Evolutionary conservation across 2,113 vertebrate genomes (phyloP), one percentile per base, ranked within the genome.

Genomic region (Chunga burmeisteri): DNA sequence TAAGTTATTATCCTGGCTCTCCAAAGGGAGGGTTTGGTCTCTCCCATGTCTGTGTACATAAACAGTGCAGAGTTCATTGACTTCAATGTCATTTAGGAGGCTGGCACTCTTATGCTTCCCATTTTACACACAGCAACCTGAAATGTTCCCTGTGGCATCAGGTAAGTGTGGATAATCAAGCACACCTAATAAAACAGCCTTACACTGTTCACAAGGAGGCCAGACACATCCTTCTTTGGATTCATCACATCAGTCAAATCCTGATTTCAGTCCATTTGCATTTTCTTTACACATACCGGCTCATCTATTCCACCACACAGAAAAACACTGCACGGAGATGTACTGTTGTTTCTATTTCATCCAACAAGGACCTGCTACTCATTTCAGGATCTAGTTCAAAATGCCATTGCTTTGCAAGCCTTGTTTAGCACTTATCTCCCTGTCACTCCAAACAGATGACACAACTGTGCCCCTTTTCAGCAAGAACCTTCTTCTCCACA

Each of bases 91-190:
- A 44, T 14, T 52, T 4, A 72, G 26, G 16, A 42, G 22, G 55
- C 59, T 47, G 26, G 70, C 0, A 0, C 21, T 79, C 34, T 36
- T 59, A 30, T 0, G 1, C 62, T 87, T 79, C 40, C n/a, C 21
- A 42, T 78, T 82, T 78, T 66, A 81, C 32, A 83, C 42, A 32
- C 2, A 73, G 50, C 19, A 75, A 63, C 32, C 29, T 46, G 55
- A 81, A 73, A 62, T 71, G 68, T 78, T 85, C 44, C 52, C 47
- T 59, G 17, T 66, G 34, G 47, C 6, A 55, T 11, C 34, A 92
- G 16, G 26, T 79, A 52, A 71, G 73, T 9, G 7, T 62, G 42
- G 38, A 59, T 83, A 89, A 74, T 27, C 47, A 81, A 91, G 44
- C 49, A 81, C 26, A 52, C 4, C 20, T 62, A 58, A 66, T 36